phyloP scores from a whole-genome alignment of 92 coral and sea anemone species.

The Bergia sp. region DNA sequence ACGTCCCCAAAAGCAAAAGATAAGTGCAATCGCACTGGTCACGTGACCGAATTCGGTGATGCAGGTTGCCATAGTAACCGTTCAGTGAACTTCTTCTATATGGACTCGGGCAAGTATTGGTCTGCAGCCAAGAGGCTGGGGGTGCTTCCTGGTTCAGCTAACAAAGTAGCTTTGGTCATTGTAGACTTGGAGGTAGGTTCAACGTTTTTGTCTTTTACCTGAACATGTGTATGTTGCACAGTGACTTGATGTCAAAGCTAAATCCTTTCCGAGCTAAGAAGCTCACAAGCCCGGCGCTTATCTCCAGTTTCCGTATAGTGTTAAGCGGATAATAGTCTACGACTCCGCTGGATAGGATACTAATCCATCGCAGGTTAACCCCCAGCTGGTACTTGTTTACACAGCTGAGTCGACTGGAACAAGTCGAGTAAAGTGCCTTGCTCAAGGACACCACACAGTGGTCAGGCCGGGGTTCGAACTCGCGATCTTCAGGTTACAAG shows the following conservation, averaged over 20 bases:
- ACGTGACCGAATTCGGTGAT: conserved; percentile 69
- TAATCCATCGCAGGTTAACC: too few relatives aligned
- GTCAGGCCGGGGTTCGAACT: too few relatives aligned
- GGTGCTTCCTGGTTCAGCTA: conserved; percentile 40
- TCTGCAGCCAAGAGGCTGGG: conserved; percentile 83
- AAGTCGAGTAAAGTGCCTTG: too few relatives aligned
- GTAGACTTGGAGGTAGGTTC: conserved; percentile 79
- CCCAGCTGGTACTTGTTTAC: too few relatives aligned
- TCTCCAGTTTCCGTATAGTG: too few relatives aligned
- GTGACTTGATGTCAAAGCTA: neutral
- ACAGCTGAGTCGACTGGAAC: too few relatives aligned
- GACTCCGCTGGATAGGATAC: too few relatives aligned
- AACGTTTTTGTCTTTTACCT: neutral
- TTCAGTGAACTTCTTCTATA: conserved; percentile 84
- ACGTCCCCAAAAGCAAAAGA: neutral
- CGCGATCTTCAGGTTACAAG: too few relatives aligned
- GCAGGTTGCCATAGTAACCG: conserved; percentile 95
- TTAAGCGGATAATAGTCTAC: too few relatives aligned
- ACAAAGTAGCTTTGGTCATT: conserved; percentile 70
- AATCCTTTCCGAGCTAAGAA: too few relatives aligned
- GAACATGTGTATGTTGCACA: neutral
- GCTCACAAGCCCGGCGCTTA: too few relatives aligned
- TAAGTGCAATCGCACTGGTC: conserved; percentile 54
- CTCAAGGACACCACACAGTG: too few relatives aligned
- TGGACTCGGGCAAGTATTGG: conserved; percentile 92